Evolutionary conservation across 2,888 invertebrate genomes (phyloP), one percentile per base, ranked within the genome.

Genomic region (Tridacna crocea): DNA sequence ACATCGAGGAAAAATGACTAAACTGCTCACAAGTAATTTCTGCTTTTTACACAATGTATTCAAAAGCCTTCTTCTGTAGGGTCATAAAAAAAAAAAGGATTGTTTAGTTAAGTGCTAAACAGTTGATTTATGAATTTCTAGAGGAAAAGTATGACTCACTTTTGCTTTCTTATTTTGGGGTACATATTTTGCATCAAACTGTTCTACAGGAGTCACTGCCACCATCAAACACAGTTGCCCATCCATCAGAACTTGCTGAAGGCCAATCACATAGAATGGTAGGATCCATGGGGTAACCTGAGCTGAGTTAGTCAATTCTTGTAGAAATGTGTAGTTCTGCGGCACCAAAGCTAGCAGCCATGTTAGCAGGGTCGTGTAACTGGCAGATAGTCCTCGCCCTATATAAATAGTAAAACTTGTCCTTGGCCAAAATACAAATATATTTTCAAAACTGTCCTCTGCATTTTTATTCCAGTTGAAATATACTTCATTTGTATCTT

Each of bases 261-360:
- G 75, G 1, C 93, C 93, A 11, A 94, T 75, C 26, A 94, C 93
- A 78, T 91, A 88, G 83, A 93, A 93, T 11, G 92, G 92, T 26
- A 80, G 77, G 66, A 85, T 78, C 84, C 82, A 84, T 10, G 85
- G 85, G 36, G 78, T 60, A 48, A 78, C 68, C 22, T 73, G 66
- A 26, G 74, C 27, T n/a, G 66, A 75, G 4, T 60, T 68, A 13
- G 48, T 72, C 46, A 74, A 74, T 74, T 82, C 82, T 66, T 89
- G 83, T 26, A 92, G 84, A 79, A 88, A 90, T 65, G 83, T 83
- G 81, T 90, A 92, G 83, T 92, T 88, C 24, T 91, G 85, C 2
- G 93, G 93, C 17, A 93, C 93, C 22, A 93, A 87, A 13, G 92
- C 89, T 26, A 93, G 87, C 27, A 94, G 85, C 93, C 93, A 94